phyloP scores from a whole-genome alignment of 2,888 invertebrate species.

The Nomada hirtipes region DNA sequence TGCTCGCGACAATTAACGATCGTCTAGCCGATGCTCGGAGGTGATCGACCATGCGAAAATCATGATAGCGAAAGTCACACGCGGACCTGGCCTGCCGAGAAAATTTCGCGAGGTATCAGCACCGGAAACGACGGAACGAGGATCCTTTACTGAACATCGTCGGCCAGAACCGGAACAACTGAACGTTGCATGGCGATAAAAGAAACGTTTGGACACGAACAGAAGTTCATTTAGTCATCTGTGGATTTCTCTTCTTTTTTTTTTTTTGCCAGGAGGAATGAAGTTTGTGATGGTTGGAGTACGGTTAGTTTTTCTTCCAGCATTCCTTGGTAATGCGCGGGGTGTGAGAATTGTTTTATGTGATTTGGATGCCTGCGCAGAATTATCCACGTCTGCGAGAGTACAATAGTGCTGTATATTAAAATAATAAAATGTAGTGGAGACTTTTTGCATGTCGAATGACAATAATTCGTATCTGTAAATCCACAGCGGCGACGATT shows the following conservation, averaged over 20 bases:
- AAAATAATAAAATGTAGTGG: too few relatives aligned
- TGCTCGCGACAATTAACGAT: constrained; percentile 64
- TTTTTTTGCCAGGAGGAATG: too few relatives aligned
- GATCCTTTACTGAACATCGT: constrained; percentile 37
- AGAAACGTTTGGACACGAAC: constrained; percentile 23
- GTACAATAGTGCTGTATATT: too few relatives aligned
- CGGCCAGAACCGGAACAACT: constrained; percentile 48
- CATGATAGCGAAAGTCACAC: constrained; percentile 71
- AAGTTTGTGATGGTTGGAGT: too few relatives aligned
- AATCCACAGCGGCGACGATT: too few relatives aligned
- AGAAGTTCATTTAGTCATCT: constrained; percentile 23
- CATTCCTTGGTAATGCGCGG: not conserved
- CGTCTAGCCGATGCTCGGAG: constrained; percentile 68
- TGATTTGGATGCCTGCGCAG: too few relatives aligned
- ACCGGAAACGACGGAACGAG: constrained; percentile 27
- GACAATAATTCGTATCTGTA: too few relatives aligned
- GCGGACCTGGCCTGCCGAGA: constrained; percentile 39
- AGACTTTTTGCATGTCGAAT: too few relatives aligned
- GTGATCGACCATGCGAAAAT: constrained; percentile 62
- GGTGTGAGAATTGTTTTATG: not conserved
- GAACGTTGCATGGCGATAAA: constrained; percentile 42
- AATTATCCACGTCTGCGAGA: too few relatives aligned
- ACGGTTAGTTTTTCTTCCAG: not conserved
- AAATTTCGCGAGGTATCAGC: constrained; percentile 23
- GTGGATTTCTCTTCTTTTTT: not conserved